A percentile compares a stretch with the other conserved stretches of the same genome.
These are phyloP conservation scores for Riptortus pedestris DNA, from an alignment of 1,140 invertebrate species.

Conservation along the genomic window DNA sequence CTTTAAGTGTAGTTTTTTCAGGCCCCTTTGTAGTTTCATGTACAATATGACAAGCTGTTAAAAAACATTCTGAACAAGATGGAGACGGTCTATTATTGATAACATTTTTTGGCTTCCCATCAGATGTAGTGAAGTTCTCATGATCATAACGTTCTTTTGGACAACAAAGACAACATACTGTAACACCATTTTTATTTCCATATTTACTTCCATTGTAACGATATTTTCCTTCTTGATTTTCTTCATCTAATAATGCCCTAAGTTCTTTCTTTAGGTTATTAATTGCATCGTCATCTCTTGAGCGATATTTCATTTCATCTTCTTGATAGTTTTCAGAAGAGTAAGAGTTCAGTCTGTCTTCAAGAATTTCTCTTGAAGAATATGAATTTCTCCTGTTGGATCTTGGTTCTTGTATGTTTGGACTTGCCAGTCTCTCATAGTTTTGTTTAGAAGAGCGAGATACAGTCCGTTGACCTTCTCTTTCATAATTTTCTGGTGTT, in stretches of 20 bases:
- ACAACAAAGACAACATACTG: background rate
- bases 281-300: background rate
- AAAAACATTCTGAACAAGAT: background rate
- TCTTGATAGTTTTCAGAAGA: background rate
- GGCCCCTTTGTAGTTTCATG: background rate
- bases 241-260: background rate
- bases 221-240: too few relatives aligned
- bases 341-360: background rate
- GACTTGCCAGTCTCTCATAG: too few relatives aligned
- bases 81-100: background rate
- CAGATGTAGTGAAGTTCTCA: background rate
- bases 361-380: too few relatives aligned
- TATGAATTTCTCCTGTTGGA: too few relatives aligned
- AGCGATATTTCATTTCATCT: background rate
- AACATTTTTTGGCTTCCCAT: background rate
- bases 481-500: too few relatives aligned
- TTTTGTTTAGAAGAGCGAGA: too few relatives aligned
- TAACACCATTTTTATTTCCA: background rate
- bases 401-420: too few relatives aligned
- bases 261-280: background rate
- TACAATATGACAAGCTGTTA: background rate
- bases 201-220: background rate
- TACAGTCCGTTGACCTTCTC: too few relatives aligned
- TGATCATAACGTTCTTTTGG: background rate
- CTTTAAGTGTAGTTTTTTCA: background rate